These are phyloP conservation scores for Exocentrus adspersus DNA, from an alignment of 2,888 invertebrate genomes.

Conservation along the genomic window DNA sequence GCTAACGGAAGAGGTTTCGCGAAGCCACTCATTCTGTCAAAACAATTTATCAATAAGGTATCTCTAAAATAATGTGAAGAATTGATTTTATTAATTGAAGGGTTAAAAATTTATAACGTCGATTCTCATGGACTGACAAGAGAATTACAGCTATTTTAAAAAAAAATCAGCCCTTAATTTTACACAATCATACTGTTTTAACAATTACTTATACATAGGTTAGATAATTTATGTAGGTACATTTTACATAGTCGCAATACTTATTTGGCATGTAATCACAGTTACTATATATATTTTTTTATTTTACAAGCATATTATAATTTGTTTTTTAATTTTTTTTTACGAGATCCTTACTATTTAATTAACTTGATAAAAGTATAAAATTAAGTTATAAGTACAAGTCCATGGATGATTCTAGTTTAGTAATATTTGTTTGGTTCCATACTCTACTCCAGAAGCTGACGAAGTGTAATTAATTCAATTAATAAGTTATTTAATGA, in stretches of 20 bases:
- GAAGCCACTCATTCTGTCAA: too few relatives aligned
- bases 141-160: too few relatives aligned
- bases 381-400: not conserved
- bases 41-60: too few relatives aligned
- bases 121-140: too few relatives aligned
- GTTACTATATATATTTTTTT: not conserved
- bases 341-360: not conserved
- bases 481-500: not conserved
- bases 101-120: too few relatives aligned
- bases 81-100: too few relatives aligned
- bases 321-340: not conserved
- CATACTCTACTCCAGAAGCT: not conserved
- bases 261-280: not conserved
- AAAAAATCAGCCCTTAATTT: too few relatives aligned
- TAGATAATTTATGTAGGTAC: not conserved
- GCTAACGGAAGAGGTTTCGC: too few relatives aligned
- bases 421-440: not conserved
- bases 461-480: too few relatives aligned
- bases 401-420: not conserved
- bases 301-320: not conserved
- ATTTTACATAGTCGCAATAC: not conserved
- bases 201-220: too few relatives aligned
- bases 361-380: not conserved
- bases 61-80: too few relatives aligned
- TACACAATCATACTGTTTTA: too few relatives aligned